Percentiles rank a stretch among this genome's conserved stretches.
Evolutionary conservation across 2,888 invertebrate genomes (phyloP).

Genomic region (Drosophila phalerata): DNA sequence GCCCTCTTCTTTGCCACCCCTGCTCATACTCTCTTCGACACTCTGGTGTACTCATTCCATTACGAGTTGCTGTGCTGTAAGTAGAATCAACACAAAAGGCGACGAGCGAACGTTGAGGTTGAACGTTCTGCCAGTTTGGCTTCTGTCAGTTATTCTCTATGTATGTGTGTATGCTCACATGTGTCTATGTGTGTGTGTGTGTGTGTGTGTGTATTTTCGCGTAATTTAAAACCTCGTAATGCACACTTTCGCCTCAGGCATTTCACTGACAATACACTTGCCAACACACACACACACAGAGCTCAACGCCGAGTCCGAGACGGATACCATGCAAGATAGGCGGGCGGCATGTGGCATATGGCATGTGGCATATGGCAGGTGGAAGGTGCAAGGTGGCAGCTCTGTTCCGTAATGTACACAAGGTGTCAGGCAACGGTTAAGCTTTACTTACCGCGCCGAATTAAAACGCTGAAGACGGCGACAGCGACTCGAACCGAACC

Average conservation of each 20-base stretch:
- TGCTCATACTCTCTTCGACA: not conserved
- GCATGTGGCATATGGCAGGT: not conserved
- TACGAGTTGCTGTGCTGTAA: slow-evolving; percentile 44
- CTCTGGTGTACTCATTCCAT: slow-evolving; percentile 36
- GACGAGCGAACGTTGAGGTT: slow-evolving; percentile 32
- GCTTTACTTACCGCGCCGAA: slow-evolving; percentile 74
- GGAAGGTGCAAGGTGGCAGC: slow-evolving; percentile 11
- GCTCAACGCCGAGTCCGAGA: slow-evolving; percentile 21
- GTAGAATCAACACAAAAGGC: slow-evolving; percentile 47
- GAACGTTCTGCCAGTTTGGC: slow-evolving; percentile 34
- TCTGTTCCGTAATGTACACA: slow-evolving; percentile 60
- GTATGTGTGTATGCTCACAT: slow-evolving; percentile 4
- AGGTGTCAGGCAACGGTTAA: slow-evolving; percentile 77
- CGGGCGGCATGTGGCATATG: slow-evolving; percentile 9
- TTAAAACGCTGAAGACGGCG: slow-evolving; percentile 50
- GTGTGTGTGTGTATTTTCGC: slow-evolving; percentile 59
- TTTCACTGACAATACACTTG: slow-evolving; percentile 78
- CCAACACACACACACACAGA: slow-evolving; percentile 54
- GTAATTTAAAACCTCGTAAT: slow-evolving; percentile 82
- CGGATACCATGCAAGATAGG: slow-evolving; percentile 35
- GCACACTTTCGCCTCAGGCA: slow-evolving; percentile 79
- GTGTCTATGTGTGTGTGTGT: slow-evolving; percentile 31
- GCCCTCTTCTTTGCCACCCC: slow-evolving; percentile 6
- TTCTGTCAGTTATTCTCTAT: slow-evolving; percentile 30
- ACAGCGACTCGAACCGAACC: not conserved